Conservation (phyloP, 2,113 vertebrate species). For the Gobio gobio region DNA sequence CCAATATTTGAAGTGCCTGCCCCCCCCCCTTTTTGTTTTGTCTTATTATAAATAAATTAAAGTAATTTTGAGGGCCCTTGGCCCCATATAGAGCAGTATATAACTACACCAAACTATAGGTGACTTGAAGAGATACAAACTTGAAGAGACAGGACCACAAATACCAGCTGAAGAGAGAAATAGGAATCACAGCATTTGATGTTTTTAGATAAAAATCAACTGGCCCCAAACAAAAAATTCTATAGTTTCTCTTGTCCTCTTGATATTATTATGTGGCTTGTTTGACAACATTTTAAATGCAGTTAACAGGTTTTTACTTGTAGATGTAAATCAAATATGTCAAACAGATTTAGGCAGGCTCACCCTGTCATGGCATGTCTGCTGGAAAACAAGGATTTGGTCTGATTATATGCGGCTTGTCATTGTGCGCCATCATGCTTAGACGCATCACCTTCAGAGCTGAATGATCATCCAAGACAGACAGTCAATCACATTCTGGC, state of each 20-base stretch:
- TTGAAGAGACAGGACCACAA: background rate
- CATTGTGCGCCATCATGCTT: background rate
- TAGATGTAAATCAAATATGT: slow-evolving; percentile 4
- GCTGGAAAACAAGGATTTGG: background rate
- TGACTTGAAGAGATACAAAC: background rate
- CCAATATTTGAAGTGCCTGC: too few species aligned
- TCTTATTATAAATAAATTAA: too few species aligned
- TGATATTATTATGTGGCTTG: background rate
- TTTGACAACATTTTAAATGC: background rate
- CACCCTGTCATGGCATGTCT: slow-evolving; percentile 3
- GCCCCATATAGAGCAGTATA: background rate
- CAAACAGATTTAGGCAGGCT: background rate
- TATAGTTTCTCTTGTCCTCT: background rate
- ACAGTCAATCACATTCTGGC: background rate
- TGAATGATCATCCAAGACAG: background rate
- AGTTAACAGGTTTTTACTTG: slow-evolving; percentile 15
- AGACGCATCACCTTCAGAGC: background rate
- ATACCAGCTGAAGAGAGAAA: background rate
- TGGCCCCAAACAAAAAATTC: background rate
- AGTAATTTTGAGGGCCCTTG: too few species aligned
- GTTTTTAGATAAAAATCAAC: background rate
- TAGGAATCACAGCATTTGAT: background rate
- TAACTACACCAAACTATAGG: background rate
- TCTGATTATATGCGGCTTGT: background rate
- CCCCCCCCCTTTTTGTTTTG: too few species aligned